Percentiles rank a stretch among this genome's conserved stretches.
Evolutionary conservation across 2,888 invertebrate genomes (phyloP).

Genomic region (Nebria brevicollis): DNA sequence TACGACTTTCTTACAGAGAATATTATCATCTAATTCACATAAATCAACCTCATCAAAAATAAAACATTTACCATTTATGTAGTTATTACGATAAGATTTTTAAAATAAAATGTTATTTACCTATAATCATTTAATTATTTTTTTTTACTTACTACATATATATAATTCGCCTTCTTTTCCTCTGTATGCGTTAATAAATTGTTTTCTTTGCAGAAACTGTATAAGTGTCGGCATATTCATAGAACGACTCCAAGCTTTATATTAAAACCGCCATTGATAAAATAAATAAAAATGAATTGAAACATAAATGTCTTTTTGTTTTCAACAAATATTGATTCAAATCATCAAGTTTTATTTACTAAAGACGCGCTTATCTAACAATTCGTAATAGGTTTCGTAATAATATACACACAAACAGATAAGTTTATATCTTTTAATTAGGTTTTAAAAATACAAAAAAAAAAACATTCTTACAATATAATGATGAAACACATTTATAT

Average conservation of each 20-base stretch:
- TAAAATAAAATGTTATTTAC: constrained; percentile 46
- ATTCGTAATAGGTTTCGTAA: neutral
- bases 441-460: neutral
- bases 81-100: constrained; percentile 41
- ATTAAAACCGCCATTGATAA: neutral
- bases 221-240: constrained; percentile 22
- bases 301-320: constrained; percentile 1
- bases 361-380: neutral
- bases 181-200: constrained; percentile 27
- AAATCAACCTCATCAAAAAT: constrained; percentile 54
- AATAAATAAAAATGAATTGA: neutral
- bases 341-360: neutral
- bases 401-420: neutral
- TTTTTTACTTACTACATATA: constrained; percentile 6
- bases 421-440: neutral
- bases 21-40: constrained; percentile 58
- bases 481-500: neutral
- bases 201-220: constrained; percentile 38
- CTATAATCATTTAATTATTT: constrained; percentile 6
- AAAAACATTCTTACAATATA: neutral
- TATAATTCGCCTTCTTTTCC: constrained; percentile 5
- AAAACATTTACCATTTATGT: constrained; percentile 51
- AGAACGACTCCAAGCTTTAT: neutral
- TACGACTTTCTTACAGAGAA: constrained; percentile 55
- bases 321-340: neutral